These are phyloP conservation scores for Synanceia verrucosa DNA, from an alignment of 2,797 vertebrate genomes.

Conservation along the genomic window DNA sequence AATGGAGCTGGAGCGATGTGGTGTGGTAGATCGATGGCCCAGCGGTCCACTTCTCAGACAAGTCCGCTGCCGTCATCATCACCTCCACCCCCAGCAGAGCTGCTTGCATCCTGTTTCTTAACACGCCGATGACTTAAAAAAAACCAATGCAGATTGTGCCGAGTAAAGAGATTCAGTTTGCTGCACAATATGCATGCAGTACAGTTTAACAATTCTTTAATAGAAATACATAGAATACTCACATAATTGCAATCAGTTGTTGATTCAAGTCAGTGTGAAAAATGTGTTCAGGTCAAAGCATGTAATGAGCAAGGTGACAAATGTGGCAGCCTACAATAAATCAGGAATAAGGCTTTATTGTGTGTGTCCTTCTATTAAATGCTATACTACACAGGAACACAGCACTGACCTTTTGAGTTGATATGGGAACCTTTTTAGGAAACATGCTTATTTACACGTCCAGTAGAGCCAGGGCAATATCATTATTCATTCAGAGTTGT, in stretches of 20 bases:
- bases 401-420: background rate
- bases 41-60: constrained; percentile 64
- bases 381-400: background rate
- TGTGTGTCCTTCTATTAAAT: background rate
- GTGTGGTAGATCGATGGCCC: constrained; percentile 78
- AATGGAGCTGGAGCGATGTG: constrained; percentile 75
- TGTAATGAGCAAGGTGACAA: background rate
- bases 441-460: background rate
- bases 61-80: constrained; percentile 61
- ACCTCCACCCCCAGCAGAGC: constrained; percentile 47
- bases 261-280: background rate
- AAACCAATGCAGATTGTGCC: constrained; percentile 40
- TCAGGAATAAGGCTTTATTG: background rate
- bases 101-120: constrained; percentile 47
- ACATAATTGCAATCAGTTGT: background rate
- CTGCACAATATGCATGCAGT: background rate
- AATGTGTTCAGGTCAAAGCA: background rate
- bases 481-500: background rate
- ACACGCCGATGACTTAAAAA: constrained; percentile 55
- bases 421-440: background rate
- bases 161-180: background rate
- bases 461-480: background rate
- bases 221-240: background rate
- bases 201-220: background rate
- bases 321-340: background rate